phyloP scores from a whole-genome alignment of 37 sponge, comb jelly and placozoan species.

The Haliclona indistincta region DNA sequence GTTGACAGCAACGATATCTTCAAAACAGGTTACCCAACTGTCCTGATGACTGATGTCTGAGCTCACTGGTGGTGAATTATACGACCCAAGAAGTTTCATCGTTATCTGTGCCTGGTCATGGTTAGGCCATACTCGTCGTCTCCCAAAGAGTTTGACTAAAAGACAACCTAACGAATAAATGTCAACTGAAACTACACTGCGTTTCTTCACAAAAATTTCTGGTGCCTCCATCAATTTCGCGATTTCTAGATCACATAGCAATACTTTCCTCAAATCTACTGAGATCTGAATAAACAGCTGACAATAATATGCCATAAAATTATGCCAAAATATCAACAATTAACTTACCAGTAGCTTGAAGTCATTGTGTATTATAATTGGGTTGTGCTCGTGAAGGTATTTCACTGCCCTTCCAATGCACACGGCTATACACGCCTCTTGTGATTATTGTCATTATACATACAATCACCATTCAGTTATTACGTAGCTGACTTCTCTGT shows the following conservation, averaged over 20 bases:
- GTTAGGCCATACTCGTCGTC: slow-evolving; percentile 10
- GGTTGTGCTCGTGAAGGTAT: slow-evolving; percentile 36
- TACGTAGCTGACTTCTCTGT: too few relatives aligned
- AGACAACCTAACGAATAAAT: slow-evolving; percentile 31
- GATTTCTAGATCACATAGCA: slow-evolving; percentile 44
- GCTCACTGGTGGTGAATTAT: slow-evolving; percentile 25
- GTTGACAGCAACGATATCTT: too few relatives aligned
- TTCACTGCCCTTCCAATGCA: slow-evolving; percentile 22
- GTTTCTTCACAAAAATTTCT: neutral
- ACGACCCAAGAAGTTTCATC: neutral
- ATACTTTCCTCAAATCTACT: neutral
- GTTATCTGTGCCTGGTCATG: slow-evolving; percentile 13
- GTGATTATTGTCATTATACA: too few relatives aligned
- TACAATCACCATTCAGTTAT: too few relatives aligned
- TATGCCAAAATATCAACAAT: neutral
- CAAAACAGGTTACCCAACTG: too few relatives aligned
- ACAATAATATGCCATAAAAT: neutral
- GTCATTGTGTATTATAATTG: slow-evolving; percentile 46
- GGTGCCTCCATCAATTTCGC: slow-evolving; percentile 8
- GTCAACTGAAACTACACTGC: slow-evolving; percentile 6
- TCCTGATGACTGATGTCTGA: too few relatives aligned
- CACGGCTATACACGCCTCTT: neutral
- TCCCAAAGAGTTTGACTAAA: slow-evolving; percentile 13
- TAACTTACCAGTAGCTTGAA: slow-evolving; percentile 52
- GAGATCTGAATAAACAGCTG: slow-evolving; percentile 30